Percentiles rank a stretch among this genome's conserved stretches.
These are phyloP conservation scores for Sussaba pulchella DNA, from an alignment of 2,888 invertebrate genomes.

Conservation along the genomic window DNA sequence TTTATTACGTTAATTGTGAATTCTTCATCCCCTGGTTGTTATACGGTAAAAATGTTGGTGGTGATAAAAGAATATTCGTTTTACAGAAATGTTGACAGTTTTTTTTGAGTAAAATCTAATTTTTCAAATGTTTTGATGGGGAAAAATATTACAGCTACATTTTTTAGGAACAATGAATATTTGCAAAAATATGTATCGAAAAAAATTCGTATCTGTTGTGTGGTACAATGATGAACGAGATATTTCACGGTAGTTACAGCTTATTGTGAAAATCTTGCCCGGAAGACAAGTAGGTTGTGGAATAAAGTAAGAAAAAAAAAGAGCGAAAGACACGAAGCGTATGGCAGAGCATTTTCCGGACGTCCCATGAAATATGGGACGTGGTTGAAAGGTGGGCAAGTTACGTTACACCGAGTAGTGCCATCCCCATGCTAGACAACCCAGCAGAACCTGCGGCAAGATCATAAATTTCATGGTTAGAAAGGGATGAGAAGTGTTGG, in stretches of 20 bases:
- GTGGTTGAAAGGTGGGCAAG: conserved; percentile 28
- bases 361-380: conserved; percentile 53
- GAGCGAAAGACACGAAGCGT: conserved; percentile 21
- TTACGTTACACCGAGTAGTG: conserved; percentile 45
- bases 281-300: not conserved
- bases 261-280: conserved; percentile 4
- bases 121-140: not conserved
- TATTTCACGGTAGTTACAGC: not conserved
- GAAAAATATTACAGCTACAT: not conserved
- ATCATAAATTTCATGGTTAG: conserved; percentile 53
- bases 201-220: not conserved
- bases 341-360: conserved; percentile 43
- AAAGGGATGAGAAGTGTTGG: not conserved
- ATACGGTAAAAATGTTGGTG: no score
- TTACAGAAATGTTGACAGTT: no score
- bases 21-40: not conserved
- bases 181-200: not conserved
- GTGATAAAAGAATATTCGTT: no score
- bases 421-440: conserved; percentile 39
- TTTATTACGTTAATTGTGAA: not conserved
- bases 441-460: conserved; percentile 43
- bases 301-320: conserved; percentile 13
- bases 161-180: no score
- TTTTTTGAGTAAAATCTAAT: no score
- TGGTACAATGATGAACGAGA: not conserved